Evolutionary conservation across 2,888 invertebrate genomes (phyloP), one percentile per base, ranked within the genome.

Genomic region (Drosophila trichaetosa): DNA sequence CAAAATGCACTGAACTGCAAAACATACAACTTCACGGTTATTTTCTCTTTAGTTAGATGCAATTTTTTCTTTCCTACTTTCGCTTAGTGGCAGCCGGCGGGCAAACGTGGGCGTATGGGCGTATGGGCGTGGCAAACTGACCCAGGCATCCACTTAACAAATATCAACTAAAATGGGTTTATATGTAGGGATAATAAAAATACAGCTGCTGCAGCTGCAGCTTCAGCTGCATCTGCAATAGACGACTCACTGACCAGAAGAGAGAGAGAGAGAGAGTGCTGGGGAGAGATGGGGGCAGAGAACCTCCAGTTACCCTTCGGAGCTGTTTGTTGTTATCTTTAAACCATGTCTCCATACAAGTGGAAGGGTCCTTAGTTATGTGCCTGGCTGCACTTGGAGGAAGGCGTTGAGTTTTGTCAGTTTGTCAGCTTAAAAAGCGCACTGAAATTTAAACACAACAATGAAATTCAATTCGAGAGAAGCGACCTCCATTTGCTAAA

Each of bases 1-100:
- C 77, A 65, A 86, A 87, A 83, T 83, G 89, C 89, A 90, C 80
- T 83, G 80, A 87, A 87, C 89, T 90, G 87, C 82, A 87, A 87
- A 89, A 87, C 80, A 76, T 83, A 85, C 73, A 81, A 79, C 84
- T 90, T 87, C 80, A 90, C 89, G 89, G 89, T 82, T 89, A 77
- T 86, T 87, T 83, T 90, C 77, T 73, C 83, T 82, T 80, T 82
- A 80, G 80, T 82, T 82, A 82, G 64, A 57, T 79, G 72, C 59
- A 82, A 65, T 79, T 70, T 65, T 64, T 69, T 59, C 31, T 54
- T 59, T 52, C n/a, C 53, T 31, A 27, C 63, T 38, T 60, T 57
- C 36, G 61, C 62, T 66, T 60, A 56, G 52, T 27, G 7, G 18
- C 24, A 27, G 42, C 53, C 53, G 27, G 57, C 54, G 38, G 34